These are phyloP conservation scores for Ophioninae sp. DNA, from an alignment of 2,888 invertebrate genomes.

Conservation along the genomic window DNA sequence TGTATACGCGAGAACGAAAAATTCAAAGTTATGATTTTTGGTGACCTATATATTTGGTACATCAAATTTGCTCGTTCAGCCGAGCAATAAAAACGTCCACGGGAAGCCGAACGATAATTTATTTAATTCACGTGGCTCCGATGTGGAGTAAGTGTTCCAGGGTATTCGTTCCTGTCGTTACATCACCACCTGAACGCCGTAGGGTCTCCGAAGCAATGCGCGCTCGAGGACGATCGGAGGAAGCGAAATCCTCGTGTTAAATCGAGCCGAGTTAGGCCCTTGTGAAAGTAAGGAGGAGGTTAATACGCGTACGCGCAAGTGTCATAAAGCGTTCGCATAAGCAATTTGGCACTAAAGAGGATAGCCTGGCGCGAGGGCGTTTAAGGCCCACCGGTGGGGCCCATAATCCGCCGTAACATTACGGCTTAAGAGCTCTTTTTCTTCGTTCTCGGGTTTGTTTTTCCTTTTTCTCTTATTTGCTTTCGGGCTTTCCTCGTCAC, in stretches of 20 bases:
- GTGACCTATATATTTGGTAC: neutral
- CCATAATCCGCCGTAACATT: slow-evolving; percentile 73
- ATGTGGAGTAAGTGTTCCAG: slow-evolving; percentile 38
- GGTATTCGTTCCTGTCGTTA: slow-evolving; percentile 19
- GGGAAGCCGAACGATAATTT: slow-evolving; percentile 67
- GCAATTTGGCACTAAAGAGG: slow-evolving; percentile 77
- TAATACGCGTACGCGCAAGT: slow-evolving; percentile 44
- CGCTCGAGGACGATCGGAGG: neutral
- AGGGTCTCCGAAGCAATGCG: neutral
- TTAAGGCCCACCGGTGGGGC: slow-evolving; percentile 73
- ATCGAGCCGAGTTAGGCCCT: slow-evolving; percentile 66
- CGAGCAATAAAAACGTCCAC: slow-evolving; percentile 17
- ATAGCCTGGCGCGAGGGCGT: slow-evolving; percentile 71
- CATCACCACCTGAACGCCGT: neutral
- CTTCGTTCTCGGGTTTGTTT: too few relatives aligned
- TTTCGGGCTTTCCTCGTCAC: neutral
- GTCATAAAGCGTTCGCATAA: slow-evolving; percentile 77
- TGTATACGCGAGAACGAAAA: too few relatives aligned
- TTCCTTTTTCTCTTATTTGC: neutral
- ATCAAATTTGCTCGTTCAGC: neutral
- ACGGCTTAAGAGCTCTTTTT: slow-evolving; percentile 70
- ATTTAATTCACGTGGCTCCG: slow-evolving; percentile 73
- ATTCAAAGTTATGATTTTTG: too few relatives aligned
- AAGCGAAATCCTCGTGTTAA: neutral
- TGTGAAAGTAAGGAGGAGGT: neutral